Evolutionary conservation across 2,888 invertebrate species (phyloP).

Genomic region (Coremacera marginata): DNA sequence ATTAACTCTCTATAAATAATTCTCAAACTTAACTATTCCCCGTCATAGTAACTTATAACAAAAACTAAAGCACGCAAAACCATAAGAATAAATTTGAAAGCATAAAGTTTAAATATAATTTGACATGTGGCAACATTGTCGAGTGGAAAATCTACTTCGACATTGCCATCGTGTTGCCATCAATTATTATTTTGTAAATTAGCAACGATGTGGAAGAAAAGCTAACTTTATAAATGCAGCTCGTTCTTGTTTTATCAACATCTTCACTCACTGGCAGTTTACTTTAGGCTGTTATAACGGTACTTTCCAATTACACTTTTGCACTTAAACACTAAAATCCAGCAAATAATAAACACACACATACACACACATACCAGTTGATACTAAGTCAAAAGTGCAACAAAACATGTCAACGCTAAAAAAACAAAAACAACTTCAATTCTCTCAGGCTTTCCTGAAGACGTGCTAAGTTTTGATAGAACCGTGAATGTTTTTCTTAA

Average conservation of each 20-base stretch:
- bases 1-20: too few species aligned
- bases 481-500: background rate
- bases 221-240: background rate
- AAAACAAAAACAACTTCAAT: background rate
- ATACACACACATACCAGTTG: constrained; percentile 1
- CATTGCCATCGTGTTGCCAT: constrained; percentile 28
- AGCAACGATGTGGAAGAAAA: constrained; percentile 21
- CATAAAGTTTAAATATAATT: background rate
- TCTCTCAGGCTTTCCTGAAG: constrained; percentile 3
- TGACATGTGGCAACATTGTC: constrained; percentile 14
- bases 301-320: constrained; percentile 32
- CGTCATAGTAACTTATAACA: too few species aligned
- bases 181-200: constrained; percentile 35
- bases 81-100: background rate
- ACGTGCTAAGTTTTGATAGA: background rate
- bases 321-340: background rate
- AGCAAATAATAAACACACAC: background rate
- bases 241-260: background rate
- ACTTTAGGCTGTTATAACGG: constrained; percentile 26
- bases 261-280: background rate
- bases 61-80: background rate
- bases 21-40: too few species aligned
- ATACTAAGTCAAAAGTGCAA: constrained; percentile 17
- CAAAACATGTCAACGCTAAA: background rate
- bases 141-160: constrained; percentile 22